Evolutionary conservation across 37 sponge, comb jelly and placozoan genomes (phyloP).

Genomic region (Petrosia ficiformis): DNA sequence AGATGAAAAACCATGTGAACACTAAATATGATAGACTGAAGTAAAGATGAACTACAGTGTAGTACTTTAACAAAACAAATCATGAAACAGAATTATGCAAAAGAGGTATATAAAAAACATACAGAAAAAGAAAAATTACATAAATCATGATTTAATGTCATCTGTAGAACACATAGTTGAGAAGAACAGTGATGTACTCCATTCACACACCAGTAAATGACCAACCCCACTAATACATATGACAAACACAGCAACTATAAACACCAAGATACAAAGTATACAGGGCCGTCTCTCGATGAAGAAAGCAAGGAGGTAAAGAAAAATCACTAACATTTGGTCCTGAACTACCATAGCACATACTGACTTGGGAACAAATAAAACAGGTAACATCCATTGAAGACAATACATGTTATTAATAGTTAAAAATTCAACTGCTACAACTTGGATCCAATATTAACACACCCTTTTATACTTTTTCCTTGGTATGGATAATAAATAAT

Average conservation of each 20-base stretch:
- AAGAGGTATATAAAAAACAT: too few species aligned
- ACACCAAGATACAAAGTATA: slow-evolving; percentile 80
- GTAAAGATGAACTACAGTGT: too few species aligned
- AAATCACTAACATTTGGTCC: slow-evolving; percentile 78
- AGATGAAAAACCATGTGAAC: too few species aligned
- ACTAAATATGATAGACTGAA: too few species aligned
- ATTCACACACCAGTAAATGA: slow-evolving; percentile 74
- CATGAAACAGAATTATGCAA: too few species aligned
- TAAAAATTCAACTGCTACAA: too few species aligned
- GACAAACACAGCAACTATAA: slow-evolving; percentile 73
- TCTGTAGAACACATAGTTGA: neutral
- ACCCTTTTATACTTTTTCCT: too few species aligned
- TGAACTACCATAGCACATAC: slow-evolving; percentile 70
- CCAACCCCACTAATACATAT: slow-evolving; percentile 82
- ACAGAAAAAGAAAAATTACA: too few species aligned
- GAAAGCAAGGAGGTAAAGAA: slow-evolving; percentile 73
- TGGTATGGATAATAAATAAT: too few species aligned
- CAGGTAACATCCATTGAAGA: slow-evolving; percentile 93
- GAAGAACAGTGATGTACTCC: slow-evolving; percentile 22
- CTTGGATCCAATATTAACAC: too few species aligned
- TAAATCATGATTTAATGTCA: too few species aligned
- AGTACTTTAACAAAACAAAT: too few species aligned
- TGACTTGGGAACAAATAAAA: slow-evolving; percentile 88
- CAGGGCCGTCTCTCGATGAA: slow-evolving; percentile 88
- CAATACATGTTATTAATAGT: slow-evolving; percentile 89